Evolutionary conservation across 2,113 vertebrate species (phyloP).

Genomic region (Callochromis pleurospilus): DNA sequence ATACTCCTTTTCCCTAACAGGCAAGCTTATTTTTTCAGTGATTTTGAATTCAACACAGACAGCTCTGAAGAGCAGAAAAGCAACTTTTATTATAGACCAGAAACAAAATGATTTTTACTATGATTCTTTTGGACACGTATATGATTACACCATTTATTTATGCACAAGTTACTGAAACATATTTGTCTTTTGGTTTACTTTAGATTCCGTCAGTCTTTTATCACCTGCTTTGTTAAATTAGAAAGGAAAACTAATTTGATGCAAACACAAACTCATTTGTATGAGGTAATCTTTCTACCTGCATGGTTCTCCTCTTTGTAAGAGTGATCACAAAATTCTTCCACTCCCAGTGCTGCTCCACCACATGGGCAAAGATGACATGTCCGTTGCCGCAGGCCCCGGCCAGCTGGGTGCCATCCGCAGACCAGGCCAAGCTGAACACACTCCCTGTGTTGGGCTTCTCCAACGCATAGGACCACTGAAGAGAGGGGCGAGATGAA

Average conservation of each 20-base stretch:
- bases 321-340: slow-evolving; percentile 87
- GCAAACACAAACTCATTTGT: neutral
- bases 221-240: neutral
- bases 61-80: neutral
- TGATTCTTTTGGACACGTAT: neutral
- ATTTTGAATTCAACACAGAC: neutral
- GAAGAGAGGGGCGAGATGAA: neutral
- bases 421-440: slow-evolving; percentile 87
- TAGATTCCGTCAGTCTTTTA: neutral
- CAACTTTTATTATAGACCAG: neutral
- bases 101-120: neutral
- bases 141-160: neutral
- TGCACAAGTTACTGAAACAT: neutral
- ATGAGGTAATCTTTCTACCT: slow-evolving; percentile 69
- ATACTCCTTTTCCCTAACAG: neutral
- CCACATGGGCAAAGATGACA: slow-evolving; percentile 91
- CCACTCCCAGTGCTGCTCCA: slow-evolving; percentile 96
- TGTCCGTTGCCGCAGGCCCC: slow-evolving; percentile 94
- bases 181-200: neutral
- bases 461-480: slow-evolving; percentile 97
- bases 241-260: neutral
- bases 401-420: slow-evolving; percentile 90
- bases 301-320: slow-evolving; percentile 91
- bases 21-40: neutral
- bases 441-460: slow-evolving; percentile 92